Evolutionary conservation across 1,140 invertebrate species (phyloP).

Genomic region (Zaprionus davidi): DNA sequence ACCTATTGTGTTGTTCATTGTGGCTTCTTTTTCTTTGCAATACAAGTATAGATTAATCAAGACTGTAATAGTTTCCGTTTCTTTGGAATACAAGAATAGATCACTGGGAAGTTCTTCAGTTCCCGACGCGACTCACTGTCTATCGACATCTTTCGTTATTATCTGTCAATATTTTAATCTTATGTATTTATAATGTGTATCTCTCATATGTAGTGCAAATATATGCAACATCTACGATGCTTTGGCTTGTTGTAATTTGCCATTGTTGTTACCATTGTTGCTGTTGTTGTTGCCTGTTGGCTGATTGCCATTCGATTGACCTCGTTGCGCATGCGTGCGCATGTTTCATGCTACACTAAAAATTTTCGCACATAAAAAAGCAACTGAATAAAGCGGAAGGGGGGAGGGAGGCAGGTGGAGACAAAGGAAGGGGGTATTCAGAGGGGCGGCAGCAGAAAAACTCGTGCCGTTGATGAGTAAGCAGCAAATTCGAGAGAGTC

Average conservation of each 20-base stretch:
- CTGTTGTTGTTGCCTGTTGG: slow-evolving; percentile 35
- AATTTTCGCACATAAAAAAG: slow-evolving; percentile 67
- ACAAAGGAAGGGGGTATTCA: neutral
- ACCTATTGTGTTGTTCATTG: too few species aligned
- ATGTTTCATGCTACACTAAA: slow-evolving; percentile 80
- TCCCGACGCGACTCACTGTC: too few species aligned
- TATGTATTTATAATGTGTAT: neutral
- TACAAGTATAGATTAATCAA: too few species aligned
- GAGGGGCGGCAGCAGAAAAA: slow-evolving; percentile 15
- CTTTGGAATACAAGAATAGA: neutral
- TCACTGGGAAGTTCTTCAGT: too few species aligned
- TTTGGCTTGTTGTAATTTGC: slow-evolving; percentile 61
- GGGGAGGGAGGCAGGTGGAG: neutral
- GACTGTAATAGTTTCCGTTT: too few species aligned
- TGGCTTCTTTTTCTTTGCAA: too few species aligned
- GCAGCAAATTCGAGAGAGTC: slow-evolving; percentile 49
- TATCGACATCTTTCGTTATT: neutral
- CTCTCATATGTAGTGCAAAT: neutral
- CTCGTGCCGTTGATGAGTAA: slow-evolving; percentile 72
- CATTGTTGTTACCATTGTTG: slow-evolving; percentile 43
- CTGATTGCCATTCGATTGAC: slow-evolving; percentile 81
- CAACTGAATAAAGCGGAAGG: slow-evolving; percentile 3
- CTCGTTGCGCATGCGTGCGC: slow-evolving; percentile 81
- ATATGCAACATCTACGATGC: slow-evolving; percentile 24
- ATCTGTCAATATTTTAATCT: neutral